Evolutionary conservation across 2,888 invertebrate species (phyloP), one percentile per base, ranked within the genome.

Genomic region (Nymphalis urticae): DNA sequence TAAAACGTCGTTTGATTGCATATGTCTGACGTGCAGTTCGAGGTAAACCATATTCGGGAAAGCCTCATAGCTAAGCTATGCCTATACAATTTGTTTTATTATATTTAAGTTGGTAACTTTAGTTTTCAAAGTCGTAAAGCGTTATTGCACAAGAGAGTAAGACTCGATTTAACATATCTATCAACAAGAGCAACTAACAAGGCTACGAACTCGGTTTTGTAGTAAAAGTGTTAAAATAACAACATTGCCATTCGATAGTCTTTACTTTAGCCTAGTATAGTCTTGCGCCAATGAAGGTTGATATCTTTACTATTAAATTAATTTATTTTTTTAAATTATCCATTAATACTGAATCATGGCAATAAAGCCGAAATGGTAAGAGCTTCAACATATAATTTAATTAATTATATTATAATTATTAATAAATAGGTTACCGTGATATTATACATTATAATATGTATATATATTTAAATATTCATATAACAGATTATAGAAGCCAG

Each of bases 21-120:
- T 13, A 13, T 42, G 42, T 13, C 42, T 42, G 42, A 42, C 4
- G 42, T 42, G 3, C 13, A 0, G 13, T 42, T 19, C 36, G 13
- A 58, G 2, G 27, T 27, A 19, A 54, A 27, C 10, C 7, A 19
- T 17, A n/a, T 36, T 50, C 8, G 9, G 10, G 56, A 16, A 56
- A 27, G 16, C 56, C 1, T 32, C 56, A n/a, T 56, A 56, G 32
- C 56, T 56, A 13, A 32, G n/a, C 56, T 27, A 56, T 56, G 32
- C 7, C 9, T 32, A n/a, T 56, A 24, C 7, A 27, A 27, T 17
- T 54, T 42, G 42, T 21, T 2, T 21, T 21, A 21, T 21, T 21
- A 21, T 21, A 2, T 21, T 21, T 62, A 53, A 36, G 62, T 73
- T 72, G 74, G 72, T 77, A 74, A 76, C 75, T 74, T 72, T 48